Conservation (phyloP, 2,113 vertebrate species). For the Gobiocypris rarus region DNA sequence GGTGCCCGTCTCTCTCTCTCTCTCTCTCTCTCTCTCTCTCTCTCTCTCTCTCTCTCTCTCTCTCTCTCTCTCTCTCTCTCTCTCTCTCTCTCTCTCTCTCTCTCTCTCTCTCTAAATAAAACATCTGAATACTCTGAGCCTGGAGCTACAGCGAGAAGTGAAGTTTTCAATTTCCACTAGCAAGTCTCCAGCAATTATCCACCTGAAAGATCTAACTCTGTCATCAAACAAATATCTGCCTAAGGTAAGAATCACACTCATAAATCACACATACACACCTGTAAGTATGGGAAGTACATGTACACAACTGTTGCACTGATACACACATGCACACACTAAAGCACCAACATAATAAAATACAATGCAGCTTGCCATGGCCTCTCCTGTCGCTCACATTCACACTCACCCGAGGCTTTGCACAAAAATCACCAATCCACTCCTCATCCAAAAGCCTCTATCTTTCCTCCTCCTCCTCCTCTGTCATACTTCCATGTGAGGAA, state of each 20-base stretch:
- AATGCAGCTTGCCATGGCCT: conserved; percentile 43
- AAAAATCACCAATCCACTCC: conserved; percentile 36
- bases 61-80: no score
- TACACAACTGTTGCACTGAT: conserved; percentile 49
- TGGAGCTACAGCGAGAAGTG: conserved; percentile 68
- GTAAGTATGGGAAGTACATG: conserved; percentile 38
- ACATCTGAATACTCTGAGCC: conserved; percentile 62
- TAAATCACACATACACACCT: conserved; percentile 69
- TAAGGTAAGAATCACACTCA: conserved; percentile 66
- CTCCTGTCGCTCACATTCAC: conserved; percentile 52
- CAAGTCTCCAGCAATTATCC: conserved; percentile 79
- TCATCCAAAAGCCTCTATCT: conserved; percentile 26
- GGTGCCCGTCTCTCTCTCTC: background rate
- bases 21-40: no score
- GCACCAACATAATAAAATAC: conserved; percentile 41
- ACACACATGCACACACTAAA: conserved; percentile 44
- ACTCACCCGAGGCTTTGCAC: conserved; percentile 52
- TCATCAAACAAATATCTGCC: conserved; percentile 83
- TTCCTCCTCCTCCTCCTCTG: conserved; percentile 45
- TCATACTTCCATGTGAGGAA: conserved; percentile 60
- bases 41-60: no score
- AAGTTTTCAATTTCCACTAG: conserved; percentile 74
- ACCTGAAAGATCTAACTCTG: conserved; percentile 80
- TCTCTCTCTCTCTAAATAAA: conserved; percentile 45
- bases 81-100: background rate